A percentile compares a stretch with the other conserved stretches of the same genome.
Evolutionary conservation across 1,140 invertebrate species (phyloP).

Genomic region (Drosophila sp.): DNA sequence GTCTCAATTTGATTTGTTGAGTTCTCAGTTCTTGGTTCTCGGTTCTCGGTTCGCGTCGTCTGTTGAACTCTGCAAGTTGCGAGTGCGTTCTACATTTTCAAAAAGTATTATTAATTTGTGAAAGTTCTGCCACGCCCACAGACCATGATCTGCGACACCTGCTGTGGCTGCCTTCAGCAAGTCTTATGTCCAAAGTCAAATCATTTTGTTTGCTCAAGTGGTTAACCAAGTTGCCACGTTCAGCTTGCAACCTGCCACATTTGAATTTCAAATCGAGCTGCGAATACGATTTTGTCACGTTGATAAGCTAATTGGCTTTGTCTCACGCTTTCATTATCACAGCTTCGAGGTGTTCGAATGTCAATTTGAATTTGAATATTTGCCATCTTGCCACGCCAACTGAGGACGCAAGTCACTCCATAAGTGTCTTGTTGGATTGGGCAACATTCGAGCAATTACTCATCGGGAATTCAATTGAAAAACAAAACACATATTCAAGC

Average conservation of each 20-base stretch:
- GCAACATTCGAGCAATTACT: slow-evolving; percentile 23
- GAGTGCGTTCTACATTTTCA: slow-evolving; percentile 29
- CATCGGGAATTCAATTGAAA: slow-evolving; percentile 42
- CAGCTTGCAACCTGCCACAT: slow-evolving; percentile 56
- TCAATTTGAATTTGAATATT: slow-evolving; percentile 56
- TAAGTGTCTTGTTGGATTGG: background rate
- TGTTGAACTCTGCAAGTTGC: slow-evolving; percentile 62
- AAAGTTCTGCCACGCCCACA: slow-evolving; percentile 74
- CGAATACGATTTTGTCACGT: slow-evolving; percentile 64
- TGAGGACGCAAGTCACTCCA: background rate
- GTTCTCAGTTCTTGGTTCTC: slow-evolving; percentile 8
- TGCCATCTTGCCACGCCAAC: background rate
- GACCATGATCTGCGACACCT: slow-evolving; percentile 47
- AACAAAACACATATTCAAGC: slow-evolving; percentile 18
- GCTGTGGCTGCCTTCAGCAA: slow-evolving; percentile 24
- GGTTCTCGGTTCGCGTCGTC: slow-evolving; percentile 62
- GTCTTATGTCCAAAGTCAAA: slow-evolving; percentile 40
- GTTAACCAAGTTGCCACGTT: background rate
- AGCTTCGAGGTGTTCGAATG: slow-evolving; percentile 22
- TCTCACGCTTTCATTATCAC: slow-evolving; percentile 71
- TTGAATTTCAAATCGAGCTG: slow-evolving; percentile 70
- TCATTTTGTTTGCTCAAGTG: slow-evolving; percentile 44
- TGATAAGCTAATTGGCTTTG: slow-evolving; percentile 74
- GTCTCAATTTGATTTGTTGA: slow-evolving; percentile 14
- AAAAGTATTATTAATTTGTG: slow-evolving; percentile 81